Percentiles rank a stretch among this genome's conserved stretches.
phyloP scores from a whole-genome alignment of 2,888 invertebrate genomes.

The Eristalinus sepulchralis region DNA sequence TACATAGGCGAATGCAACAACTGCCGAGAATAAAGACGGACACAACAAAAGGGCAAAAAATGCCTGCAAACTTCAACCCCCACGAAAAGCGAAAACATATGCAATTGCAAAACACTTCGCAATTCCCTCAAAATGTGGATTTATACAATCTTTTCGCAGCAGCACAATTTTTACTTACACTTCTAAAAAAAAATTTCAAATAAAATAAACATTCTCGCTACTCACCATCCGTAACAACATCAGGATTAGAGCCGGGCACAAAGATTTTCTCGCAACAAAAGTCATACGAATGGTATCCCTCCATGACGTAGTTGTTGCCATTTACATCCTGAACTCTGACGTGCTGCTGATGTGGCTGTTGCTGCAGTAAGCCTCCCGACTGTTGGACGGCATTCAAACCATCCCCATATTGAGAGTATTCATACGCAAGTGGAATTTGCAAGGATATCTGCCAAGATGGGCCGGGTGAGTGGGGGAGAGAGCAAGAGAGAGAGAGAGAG shows the following conservation, averaged over 20 bases:
- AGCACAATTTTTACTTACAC: too few relatives aligned
- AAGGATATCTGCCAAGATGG: constrained; percentile 52
- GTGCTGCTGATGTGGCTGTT: neutral
- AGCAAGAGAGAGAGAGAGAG: neutral
- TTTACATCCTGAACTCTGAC: constrained; percentile 57
- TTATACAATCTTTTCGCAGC: too few relatives aligned
- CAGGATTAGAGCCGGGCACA: constrained; percentile 39
- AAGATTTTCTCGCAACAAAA: constrained; percentile 68
- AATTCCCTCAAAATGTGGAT: too few relatives aligned
- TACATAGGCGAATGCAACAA: too few relatives aligned
- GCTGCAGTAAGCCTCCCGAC: constrained; percentile 30
- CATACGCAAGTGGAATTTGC: constrained; percentile 62
- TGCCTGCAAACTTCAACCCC: too few relatives aligned
- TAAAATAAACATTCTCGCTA: neutral
- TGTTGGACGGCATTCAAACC: constrained; percentile 37
- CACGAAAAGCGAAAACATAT: too few relatives aligned
- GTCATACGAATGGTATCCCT: constrained; percentile 66
- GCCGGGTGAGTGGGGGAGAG: neutral
- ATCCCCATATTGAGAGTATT: constrained; percentile 50
- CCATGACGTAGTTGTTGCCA: constrained; percentile 65
- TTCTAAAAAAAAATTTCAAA: too few relatives aligned
- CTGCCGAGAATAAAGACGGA: too few relatives aligned
- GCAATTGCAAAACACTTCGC: too few relatives aligned
- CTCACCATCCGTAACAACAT: constrained; percentile 48
- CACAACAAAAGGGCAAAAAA: too few relatives aligned